A percentile compares a stretch with the other conserved stretches of the same genome.
phyloP scores from a whole-genome alignment of 2,797 vertebrate species.

The Limosa lapponica region DNA sequence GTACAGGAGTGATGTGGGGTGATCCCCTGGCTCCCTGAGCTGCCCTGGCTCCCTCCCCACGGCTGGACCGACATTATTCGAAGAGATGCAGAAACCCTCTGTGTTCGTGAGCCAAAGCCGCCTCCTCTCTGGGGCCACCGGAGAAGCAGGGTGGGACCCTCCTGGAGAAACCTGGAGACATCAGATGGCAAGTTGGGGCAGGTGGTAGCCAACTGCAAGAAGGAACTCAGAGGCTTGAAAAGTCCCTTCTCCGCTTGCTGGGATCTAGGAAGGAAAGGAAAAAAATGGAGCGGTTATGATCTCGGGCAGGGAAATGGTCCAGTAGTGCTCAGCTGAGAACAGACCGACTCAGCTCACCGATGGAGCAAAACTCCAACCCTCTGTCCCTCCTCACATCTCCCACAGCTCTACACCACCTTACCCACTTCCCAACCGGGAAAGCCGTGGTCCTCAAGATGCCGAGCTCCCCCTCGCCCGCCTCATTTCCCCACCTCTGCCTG shows the following conservation, averaged over 20 bases:
- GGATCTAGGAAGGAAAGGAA: conserved; percentile 36
- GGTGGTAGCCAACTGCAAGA: neutral
- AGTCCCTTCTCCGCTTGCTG: neutral
- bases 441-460: fast-evolving
- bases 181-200: neutral
- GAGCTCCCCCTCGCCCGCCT: fast-evolving
- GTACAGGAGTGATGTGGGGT: neutral
- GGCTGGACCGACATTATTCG: fast-evolving
- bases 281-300: neutral
- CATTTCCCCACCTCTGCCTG: conserved; percentile 25
- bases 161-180: neutral
- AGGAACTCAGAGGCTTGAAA: neutral
- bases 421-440: fast-evolving
- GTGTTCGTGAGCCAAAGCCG: neutral
- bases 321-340: neutral
- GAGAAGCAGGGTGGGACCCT: neutral
- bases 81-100: neutral
- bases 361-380: neutral
- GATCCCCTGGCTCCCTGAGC: neutral
- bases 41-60: neutral
- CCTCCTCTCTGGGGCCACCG: neutral
- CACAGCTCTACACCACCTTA: neutral
- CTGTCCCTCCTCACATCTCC: neutral
- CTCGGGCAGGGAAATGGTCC: neutral
- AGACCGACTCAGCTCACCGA: neutral